Percentiles rank a stretch among this genome's conserved stretches.
phyloP scores from a whole-genome alignment of 2,113 vertebrate genomes.

The Paedocypris sp. region DNA sequence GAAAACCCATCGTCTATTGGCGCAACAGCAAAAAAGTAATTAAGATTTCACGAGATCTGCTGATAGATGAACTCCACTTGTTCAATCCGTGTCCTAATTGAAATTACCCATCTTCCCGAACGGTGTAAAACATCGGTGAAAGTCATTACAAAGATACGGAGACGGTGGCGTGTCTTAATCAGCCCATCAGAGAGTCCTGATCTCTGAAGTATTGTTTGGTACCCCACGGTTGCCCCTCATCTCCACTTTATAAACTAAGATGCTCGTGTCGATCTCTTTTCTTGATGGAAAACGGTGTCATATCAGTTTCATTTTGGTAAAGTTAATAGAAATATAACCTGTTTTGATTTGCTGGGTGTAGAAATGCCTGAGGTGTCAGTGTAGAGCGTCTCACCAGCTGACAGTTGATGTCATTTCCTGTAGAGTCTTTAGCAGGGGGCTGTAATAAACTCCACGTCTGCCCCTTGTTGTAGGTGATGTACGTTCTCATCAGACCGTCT shows the following conservation, averaged over 20 bases:
- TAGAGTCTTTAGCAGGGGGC: slow-evolving; percentile 67
- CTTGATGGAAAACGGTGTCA: too few species aligned
- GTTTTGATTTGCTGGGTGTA: neutral
- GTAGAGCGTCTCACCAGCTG: slow-evolving; percentile 69
- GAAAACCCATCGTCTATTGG: slow-evolving; percentile 17
- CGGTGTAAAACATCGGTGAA: slow-evolving; percentile 51
- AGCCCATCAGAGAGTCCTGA: slow-evolving; percentile 18
- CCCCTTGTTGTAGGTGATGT: slow-evolving; percentile 91
- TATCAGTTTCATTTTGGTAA: too few species aligned
- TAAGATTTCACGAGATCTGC: slow-evolving; percentile 56
- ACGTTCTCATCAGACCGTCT: slow-evolving; percentile 80
- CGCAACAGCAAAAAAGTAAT: slow-evolving; percentile 47
- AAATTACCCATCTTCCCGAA: slow-evolving; percentile 48
- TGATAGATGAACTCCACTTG: slow-evolving; percentile 55
- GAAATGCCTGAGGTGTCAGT: neutral
- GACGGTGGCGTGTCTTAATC: slow-evolving; percentile 27
- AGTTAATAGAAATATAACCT: too few species aligned
- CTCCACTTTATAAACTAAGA: neutral
- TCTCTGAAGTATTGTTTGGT: neutral
- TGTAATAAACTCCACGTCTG: slow-evolving; percentile 83
- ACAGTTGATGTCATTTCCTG: slow-evolving; percentile 74
- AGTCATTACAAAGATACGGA: slow-evolving; percentile 37
- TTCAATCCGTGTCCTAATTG: slow-evolving; percentile 49
- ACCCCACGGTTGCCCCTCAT: neutral
- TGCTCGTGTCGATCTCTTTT: neutral